Conservation (phyloP, 2,797 vertebrate species). For the Myotis planiceps region DNA sequence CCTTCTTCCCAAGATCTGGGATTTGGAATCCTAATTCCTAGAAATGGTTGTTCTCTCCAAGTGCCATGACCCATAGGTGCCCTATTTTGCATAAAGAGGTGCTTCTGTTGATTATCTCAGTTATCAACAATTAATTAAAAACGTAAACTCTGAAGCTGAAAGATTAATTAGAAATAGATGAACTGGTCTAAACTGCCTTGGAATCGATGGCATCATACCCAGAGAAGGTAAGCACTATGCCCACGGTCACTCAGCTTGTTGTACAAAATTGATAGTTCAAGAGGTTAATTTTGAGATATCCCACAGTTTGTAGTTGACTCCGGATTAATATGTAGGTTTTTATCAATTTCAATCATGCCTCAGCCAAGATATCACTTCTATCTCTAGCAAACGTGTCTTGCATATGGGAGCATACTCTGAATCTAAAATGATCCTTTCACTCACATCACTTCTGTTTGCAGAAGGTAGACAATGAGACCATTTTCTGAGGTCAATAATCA, state of each 20-base stretch:
- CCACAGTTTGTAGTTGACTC: background rate
- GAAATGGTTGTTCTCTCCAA: background rate
- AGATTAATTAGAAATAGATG: background rate
- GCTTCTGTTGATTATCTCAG: background rate
- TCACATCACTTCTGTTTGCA: background rate
- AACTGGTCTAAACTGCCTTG: background rate
- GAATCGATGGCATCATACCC: background rate
- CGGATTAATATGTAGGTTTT: background rate
- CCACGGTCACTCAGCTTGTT: background rate
- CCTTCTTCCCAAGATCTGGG: background rate
- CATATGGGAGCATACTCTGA: background rate
- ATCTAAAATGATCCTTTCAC: constrained; percentile 16
- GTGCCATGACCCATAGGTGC: background rate
- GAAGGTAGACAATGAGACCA: background rate
- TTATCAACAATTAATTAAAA: background rate
- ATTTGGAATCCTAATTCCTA: background rate
- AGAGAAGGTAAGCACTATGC: background rate
- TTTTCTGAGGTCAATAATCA: background rate
- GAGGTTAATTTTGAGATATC: background rate
- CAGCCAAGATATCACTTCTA: background rate
- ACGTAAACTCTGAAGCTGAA: background rate
- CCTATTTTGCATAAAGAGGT: background rate
- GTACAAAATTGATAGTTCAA: background rate
- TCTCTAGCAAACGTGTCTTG: background rate
- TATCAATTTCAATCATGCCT: background rate